Evolutionary conservation across 2,888 invertebrate genomes (phyloP).

Genomic region (Helicoverpa assulta): DNA sequence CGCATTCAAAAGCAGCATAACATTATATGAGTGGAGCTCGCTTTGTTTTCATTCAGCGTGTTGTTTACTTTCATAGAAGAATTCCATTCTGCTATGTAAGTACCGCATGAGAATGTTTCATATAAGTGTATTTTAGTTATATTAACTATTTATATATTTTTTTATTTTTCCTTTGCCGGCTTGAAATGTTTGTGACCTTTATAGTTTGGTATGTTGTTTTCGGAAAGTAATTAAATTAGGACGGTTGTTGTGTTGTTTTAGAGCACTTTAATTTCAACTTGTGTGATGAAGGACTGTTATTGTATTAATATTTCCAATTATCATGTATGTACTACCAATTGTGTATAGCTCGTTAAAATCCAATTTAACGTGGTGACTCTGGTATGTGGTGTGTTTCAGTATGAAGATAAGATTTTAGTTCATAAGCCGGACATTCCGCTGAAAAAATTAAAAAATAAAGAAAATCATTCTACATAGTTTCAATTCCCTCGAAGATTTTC

Average conservation of each 20-base stretch:
- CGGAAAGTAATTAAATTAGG: constrained; percentile 2
- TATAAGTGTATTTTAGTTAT: too few relatives aligned
- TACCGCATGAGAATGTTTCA: too few relatives aligned
- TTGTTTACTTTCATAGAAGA: constrained; percentile 48
- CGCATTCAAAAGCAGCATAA: constrained; percentile 31
- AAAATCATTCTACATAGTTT: too few relatives aligned
- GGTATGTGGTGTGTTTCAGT: too few relatives aligned
- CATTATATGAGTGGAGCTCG: constrained; percentile 25
- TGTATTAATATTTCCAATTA: background rate
- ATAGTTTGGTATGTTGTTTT: background rate
- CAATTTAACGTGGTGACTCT: too few relatives aligned
- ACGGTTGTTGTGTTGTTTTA: background rate
- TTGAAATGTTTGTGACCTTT: background rate
- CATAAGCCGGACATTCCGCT: too few relatives aligned
- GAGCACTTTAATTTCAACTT: background rate
- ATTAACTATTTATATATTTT: too few relatives aligned
- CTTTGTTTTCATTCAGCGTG: constrained; percentile 44
- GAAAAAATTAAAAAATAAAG: too few relatives aligned
- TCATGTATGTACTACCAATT: too few relatives aligned
- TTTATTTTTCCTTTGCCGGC: background rate
- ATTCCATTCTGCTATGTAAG: background rate
- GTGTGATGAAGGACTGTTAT: background rate
- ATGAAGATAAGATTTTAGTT: too few relatives aligned
- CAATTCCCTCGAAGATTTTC: too few relatives aligned
- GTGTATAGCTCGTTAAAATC: too few relatives aligned